Evolutionary conservation across 2,888 invertebrate species (phyloP).

Genomic region (Drosophila peninsularis): DNA sequence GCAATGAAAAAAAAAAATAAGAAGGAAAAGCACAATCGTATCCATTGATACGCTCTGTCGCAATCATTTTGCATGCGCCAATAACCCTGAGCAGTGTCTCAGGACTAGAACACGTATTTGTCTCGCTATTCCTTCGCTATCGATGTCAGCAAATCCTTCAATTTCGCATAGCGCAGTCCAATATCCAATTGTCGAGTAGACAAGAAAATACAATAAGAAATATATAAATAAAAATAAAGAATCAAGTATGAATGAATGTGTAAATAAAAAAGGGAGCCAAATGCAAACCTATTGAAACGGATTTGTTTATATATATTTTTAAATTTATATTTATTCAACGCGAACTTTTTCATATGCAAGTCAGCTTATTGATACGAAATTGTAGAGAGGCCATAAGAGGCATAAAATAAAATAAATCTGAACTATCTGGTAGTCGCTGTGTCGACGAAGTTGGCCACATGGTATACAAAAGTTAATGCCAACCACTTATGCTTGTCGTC

Average conservation of each 20-base stretch:
- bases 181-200: conserved; percentile 77
- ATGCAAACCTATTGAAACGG: conserved; percentile 58
- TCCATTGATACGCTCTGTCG: conserved; percentile 52
- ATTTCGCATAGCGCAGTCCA: conserved; percentile 53
- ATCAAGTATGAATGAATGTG: background rate
- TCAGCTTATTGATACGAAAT: conserved; percentile 66
- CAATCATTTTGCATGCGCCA: conserved; percentile 69
- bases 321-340: conserved; percentile 58
- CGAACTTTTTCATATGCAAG: conserved; percentile 66
- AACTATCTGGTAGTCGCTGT: conserved; percentile 51
- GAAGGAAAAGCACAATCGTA: conserved; percentile 26
- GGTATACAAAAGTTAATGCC: conserved; percentile 66
- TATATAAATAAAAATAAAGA: conserved; percentile 17
- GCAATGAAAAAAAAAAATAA: background rate
- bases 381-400: conserved; percentile 35
- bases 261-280: conserved; percentile 23
- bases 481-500: conserved; percentile 54
- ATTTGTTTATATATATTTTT: conserved; percentile 68
- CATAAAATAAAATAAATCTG: conserved; percentile 19
- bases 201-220: conserved; percentile 55
- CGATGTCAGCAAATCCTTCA: conserved; percentile 59
- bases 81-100: conserved; percentile 55
- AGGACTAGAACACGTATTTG: conserved; percentile 63
- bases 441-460: conserved; percentile 17
- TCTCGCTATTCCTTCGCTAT: conserved; percentile 34